Percentiles rank a stretch among this genome's conserved stretches.
phyloP scores from a whole-genome alignment of 2,888 invertebrate species.

The Ceriagrion tenellum region DNA sequence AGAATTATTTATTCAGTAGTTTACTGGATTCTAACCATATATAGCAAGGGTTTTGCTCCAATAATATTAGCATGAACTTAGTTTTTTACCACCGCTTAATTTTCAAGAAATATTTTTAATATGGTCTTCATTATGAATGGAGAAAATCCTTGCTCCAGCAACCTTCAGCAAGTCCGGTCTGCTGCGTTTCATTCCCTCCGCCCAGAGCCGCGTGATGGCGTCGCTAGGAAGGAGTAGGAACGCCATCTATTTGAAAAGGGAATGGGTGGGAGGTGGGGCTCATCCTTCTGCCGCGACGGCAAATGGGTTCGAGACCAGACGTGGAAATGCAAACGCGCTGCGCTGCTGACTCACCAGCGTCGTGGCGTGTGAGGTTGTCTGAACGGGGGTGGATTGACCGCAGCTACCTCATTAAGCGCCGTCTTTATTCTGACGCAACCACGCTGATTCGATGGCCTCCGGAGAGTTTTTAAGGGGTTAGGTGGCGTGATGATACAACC shows the following conservation, averaged over 20 bases:
- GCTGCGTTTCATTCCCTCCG: neutral
- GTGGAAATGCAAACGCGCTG: neutral
- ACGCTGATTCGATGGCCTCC: neutral
- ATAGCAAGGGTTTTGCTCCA: no score
- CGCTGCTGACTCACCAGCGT: neutral
- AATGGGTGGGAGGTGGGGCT: neutral
- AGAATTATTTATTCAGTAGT: no score
- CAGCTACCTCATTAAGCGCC: neutral
- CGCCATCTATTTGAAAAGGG: no score
- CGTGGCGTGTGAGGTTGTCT: neutral
- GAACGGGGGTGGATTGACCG: neutral
- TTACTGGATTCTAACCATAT: no score
- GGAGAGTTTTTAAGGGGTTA: neutral
- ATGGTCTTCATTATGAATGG: no score
- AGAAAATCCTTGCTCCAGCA: no score
- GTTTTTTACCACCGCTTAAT: no score
- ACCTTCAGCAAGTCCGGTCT: neutral
- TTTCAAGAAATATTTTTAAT: no score
- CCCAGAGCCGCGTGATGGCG: neutral
- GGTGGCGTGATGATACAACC: neutral
- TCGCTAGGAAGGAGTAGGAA: neutral
- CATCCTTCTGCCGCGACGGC: neutral
- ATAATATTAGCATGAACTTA: no score
- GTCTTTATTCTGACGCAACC: neutral
- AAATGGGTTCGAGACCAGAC: conserved; percentile 31